Base-by-base conservation (phyloP, 2,888 invertebrate genomes). In the Trimorus sp. region DNA sequence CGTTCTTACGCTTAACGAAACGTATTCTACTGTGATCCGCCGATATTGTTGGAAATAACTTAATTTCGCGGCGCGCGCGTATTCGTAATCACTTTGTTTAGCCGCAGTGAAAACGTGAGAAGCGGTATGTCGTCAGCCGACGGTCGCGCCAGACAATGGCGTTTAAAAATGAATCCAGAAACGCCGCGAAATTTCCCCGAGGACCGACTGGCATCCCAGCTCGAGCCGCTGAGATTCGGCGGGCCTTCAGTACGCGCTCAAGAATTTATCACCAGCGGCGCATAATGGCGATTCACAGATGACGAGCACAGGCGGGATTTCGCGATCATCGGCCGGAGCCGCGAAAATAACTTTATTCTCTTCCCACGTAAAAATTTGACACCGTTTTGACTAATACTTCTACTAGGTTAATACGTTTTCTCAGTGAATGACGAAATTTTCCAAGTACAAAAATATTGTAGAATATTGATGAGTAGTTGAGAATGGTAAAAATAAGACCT, bases 111-210 rank as follows among this genome's bases (percentile, higher is more conserved):
- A 76, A 76, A 69, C 48, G 16, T 26, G 38, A 42, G 42, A 62
- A 73, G 38, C 48, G 53, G 62, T 36, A 40, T 62, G 60, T 68
- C 68, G 45, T 60, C 54, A 68, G 45, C 36, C 42, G 11, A 53
- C 36, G 26, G 51, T n/a, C 58, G 14, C 53, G 16, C 40, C 54
- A 60, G 62, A 76, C 76, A 76, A 76, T 62, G 48, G 45, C 69
- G 69, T 53, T 76, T 69, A 76, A 76, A 76, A 76, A 76, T 76
- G 76, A 69, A 76, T 76, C 42, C 48, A 48, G 60, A 53, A 68
- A 48, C 49, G 48, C 45, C 26, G 53, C 56, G 69, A 62, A 62
- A 76, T 76, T 76, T 76, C 69, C 76, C 76, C 60, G 54, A 62
- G 62, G 76, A 76, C 53, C 42, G 14, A 12, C 59, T 37, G 65